Base-by-base conservation (phyloP, 2,888 invertebrate genomes). In the Trilocha varians region DNA sequence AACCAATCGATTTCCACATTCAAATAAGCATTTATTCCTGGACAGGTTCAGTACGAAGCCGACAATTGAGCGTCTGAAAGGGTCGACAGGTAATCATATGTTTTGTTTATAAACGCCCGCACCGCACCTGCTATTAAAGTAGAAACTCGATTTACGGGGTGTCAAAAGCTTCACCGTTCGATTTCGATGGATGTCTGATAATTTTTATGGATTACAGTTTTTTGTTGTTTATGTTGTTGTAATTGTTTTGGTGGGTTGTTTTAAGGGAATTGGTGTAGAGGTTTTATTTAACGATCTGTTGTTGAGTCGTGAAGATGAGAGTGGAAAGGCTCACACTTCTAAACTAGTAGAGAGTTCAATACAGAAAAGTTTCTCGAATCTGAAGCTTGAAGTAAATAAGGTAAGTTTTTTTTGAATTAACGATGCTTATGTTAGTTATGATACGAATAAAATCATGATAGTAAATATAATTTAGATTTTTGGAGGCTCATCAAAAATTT, bases 81-180 rank as follows among this genome's bases (percentile, higher is more conserved):
- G 56, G 48, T 55, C 43, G 61, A 48, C 50, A 45, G 47, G 9
- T 65, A 67, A 67, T 67, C 42, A 58, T 44, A 65, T 54, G 58
- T 62, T 63, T 47, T 49, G 47, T 52, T 17, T 37, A 47, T 47
- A 43, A 36, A 45, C 49, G 53, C 53, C 48, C 46, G 50, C 45
- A 42, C 38, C 15, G 18, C 6, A 16, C 13, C 13, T 32, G n/a
- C 13, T n/a, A 25, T 25, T 25, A 25, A 25, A 25, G 8, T 25
- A 25, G 25, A 25, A 25, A 25, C 25, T 25, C 25, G 25, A 2
- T 25, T 25, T 25, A 25, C 4, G 3, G 25, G 25, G 13, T 39
- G 34, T 40, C 9, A 36, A 36, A 41, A 5, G 2, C 13, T 36
- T 18, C 11, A 11, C 11, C 6, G 6, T 25, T 25, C 25, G 11